phyloP scores from a whole-genome alignment of 2,113 vertebrate species.

The Sphaerodactylus townsendi region DNA sequence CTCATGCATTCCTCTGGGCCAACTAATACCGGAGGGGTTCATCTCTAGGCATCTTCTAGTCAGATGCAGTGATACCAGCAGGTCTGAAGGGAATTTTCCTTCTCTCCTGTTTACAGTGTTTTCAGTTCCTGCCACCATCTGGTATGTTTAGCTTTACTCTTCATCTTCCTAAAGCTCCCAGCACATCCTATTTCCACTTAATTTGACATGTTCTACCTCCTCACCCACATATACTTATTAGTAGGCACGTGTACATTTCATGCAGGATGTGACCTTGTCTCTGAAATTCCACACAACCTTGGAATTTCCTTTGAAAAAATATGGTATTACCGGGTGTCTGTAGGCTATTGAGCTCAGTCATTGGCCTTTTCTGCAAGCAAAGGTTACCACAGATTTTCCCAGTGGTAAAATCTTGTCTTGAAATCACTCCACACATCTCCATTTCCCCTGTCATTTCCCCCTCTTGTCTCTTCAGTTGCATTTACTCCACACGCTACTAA shows the following conservation, averaged over 20 bases:
- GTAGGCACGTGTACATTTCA: fast-evolving
- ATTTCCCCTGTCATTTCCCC: too few species aligned
- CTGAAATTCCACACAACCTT: not conserved
- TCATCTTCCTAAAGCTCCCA: not conserved
- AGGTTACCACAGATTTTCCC: too few species aligned
- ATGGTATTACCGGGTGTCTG: not conserved
- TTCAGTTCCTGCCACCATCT: conserved; percentile 12
- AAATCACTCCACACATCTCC: too few species aligned
- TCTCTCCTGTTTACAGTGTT: not conserved
- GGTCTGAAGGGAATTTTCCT: not conserved
- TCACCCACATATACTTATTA: not conserved
- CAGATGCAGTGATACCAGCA: not conserved
- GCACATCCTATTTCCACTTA: conserved; percentile 18
- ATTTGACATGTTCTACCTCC: not conserved
- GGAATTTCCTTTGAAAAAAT: conserved; percentile 6
- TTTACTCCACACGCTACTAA: too few species aligned
- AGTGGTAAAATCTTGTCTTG: too few species aligned
- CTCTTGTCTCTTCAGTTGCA: too few species aligned
- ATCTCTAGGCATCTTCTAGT: not conserved
- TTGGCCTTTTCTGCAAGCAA: too few species aligned
- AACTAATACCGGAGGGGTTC: conserved; percentile 2
- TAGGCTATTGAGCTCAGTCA: not conserved
- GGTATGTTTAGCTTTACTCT: not conserved
- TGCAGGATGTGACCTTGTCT: conserved; percentile 6
- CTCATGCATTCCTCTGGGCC: not conserved